Evolutionary conservation across 2,797 vertebrate species (phyloP), one percentile per base, ranked within the genome.

Genomic region (Eurystomus glaucurus): DNA sequence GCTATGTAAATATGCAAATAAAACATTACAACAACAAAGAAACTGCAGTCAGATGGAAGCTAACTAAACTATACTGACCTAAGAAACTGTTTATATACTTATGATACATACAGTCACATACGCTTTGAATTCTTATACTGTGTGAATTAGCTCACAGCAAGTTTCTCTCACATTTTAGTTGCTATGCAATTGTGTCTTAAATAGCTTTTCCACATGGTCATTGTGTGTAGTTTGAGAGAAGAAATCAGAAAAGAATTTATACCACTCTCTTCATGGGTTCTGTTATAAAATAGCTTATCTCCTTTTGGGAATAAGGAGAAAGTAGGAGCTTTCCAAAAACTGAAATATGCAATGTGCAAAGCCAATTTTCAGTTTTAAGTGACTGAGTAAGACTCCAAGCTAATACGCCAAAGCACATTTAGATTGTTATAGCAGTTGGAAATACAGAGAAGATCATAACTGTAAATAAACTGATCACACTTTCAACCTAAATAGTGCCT

Each of bases 361-460:
- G 91, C 76, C 80, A 91, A 5, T 80, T 91, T 95, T 88, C 58
- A 80, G 15, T 80, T 93, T 77, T 76, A 84, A 84, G 50, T 80
- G 79, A 68, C 77, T 51, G 29, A 69, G 22, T 62, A 64, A 55
- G n/a, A 64, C 76, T 86, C 64, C 64, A 91, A 62, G 43, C 3
- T 55, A 62, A 3, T 71, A 71, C 46, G 19, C 83, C 54, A 84
- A 72, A 77, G 45, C 22, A 60, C 20, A 57, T 61, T 65, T 52
- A 61, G 45, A 41, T 69, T 74, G n/a, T 39, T 88, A 51, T 7
- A 76, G 20, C 20, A 68, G 54, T 26, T 86, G 20, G 43, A 62
- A 68, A 62, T 54, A 74, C 9, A 84, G 58, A 80, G 35, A 69
- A 46, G 29, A 61, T 8, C 26, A 20, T 58, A 61, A 57, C 39